Base-by-base conservation (phyloP, 2,888 invertebrate species). In the Scaptomyza polygonia region DNA sequence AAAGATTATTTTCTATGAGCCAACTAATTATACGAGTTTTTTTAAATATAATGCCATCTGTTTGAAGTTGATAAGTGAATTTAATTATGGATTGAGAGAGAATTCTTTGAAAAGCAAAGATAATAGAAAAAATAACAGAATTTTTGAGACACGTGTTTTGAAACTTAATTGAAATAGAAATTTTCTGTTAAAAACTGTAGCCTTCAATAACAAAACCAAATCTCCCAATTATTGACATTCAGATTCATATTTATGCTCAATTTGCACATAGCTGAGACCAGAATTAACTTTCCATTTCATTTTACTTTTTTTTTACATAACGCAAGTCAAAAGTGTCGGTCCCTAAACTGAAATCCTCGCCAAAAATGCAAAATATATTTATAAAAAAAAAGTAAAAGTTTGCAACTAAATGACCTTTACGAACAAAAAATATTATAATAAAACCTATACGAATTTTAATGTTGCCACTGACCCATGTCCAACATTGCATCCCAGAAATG, bases 381-480 rank as follows among this genome's bases (percentile, higher is more conserved):
- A n/a, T n/a, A n/a, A n/a, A 45, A 52, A 11, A 62, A 77, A 74
- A 73, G 56, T 63, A 77, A 74, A 77, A 77, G 74, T 67, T 25
- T n/a, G 27, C 27, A n/a, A n/a, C 32, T 29, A 40, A 55, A 43
- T 68, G 69, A 67, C 75, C 57, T 79, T 75, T 63, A 21, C 4
- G 47, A 54, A 39, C 30, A 47, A 44, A 64, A 40, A 21, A 36
- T 18, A 11, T 18, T n/a, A 21, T 21, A 21, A 21, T 21, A 21
- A 21, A 4, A 61, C 11, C 11, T 30, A 64, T 74, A 53, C 27
- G 52, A 54, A 59, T 48, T 43, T 48, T 29, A 42, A 56, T 49
- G 56, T 76, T 72, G 72, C 58, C 77, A 61, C 54, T 77, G 77
- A 51, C 49, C 44, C 53, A 25, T 61, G 73, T 56, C 59, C 61